Evolutionary conservation across 2,888 invertebrate genomes (phyloP).

Genomic region (Apodemia hepburni): DNA sequence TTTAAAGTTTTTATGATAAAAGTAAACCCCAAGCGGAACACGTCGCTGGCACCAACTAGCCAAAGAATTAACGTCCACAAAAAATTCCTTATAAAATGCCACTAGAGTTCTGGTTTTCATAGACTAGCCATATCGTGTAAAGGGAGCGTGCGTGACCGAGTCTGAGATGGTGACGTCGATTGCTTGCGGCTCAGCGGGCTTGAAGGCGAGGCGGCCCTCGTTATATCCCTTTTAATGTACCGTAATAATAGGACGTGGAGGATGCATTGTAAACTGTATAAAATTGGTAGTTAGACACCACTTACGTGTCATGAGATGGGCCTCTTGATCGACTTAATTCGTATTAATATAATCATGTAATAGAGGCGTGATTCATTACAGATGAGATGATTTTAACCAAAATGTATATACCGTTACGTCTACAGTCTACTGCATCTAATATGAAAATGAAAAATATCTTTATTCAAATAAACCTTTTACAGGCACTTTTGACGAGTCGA

Average conservation of each 20-base stretch:
- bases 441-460: no score
- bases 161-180: constrained; percentile 45
- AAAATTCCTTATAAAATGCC: background rate
- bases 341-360: background rate
- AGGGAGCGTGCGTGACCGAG: constrained; percentile 51
- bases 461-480: no score
- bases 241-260: constrained; percentile 26
- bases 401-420: background rate
- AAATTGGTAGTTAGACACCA: constrained; percentile 20
- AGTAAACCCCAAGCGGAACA: no score
- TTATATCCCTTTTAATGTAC: constrained; percentile 30
- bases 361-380: background rate
- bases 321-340: constrained; percentile 5
- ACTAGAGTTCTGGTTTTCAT: background rate
- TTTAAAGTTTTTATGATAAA: no score
- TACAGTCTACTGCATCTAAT: background rate
- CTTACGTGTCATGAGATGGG: background rate
- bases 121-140: constrained; percentile 27
- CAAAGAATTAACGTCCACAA: background rate
- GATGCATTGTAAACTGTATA: constrained; percentile 23
- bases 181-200: constrained; percentile 37
- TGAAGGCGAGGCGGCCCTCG: constrained; percentile 24
- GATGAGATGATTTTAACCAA: background rate
- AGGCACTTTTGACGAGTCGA: no score
- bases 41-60: no score